Evolutionary conservation across 2,797 vertebrate species (phyloP).

Genomic region (Scomberomorus guttatus): DNA sequence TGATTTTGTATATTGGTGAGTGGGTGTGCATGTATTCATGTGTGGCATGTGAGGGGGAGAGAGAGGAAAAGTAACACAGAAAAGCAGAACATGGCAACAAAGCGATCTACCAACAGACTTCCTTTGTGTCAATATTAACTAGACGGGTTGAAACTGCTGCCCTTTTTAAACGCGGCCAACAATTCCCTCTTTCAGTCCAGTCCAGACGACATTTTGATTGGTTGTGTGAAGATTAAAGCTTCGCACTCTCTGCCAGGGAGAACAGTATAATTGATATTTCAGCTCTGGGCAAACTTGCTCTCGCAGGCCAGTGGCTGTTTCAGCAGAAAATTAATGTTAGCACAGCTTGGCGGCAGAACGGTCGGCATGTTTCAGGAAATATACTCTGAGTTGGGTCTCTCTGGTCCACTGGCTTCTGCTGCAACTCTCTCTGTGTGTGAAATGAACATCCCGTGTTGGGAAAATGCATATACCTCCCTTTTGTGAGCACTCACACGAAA

Average conservation of each 20-base stretch:
- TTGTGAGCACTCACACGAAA: slow-evolving; percentile 14
- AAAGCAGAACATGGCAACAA: slow-evolving; percentile 33
- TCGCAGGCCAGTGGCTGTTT: slow-evolving; percentile 85
- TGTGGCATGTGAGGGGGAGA: slow-evolving; percentile 17
- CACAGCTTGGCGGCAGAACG: slow-evolving; percentile 81
- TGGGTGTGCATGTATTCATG: slow-evolving; percentile 1
- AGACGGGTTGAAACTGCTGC: slow-evolving; percentile 72
- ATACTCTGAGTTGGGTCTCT: slow-evolving; percentile 77
- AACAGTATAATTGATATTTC: slow-evolving; percentile 87
- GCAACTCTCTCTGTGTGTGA: slow-evolving; percentile 66
- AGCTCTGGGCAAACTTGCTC: slow-evolving; percentile 84
- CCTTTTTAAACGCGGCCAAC: slow-evolving; percentile 76
- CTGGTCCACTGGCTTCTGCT: slow-evolving; percentile 74
- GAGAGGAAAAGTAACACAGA: neutral
- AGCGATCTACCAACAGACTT: slow-evolving; percentile 43
- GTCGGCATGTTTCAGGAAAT: slow-evolving; percentile 79
- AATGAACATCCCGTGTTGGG: slow-evolving; percentile 58
- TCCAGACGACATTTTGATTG: slow-evolving; percentile 83
- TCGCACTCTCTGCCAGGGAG: slow-evolving; percentile 79
- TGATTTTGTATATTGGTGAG: slow-evolving; percentile 18
- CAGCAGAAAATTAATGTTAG: slow-evolving; percentile 86
- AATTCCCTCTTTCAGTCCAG: slow-evolving; percentile 74
- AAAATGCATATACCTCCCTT: slow-evolving; percentile 38
- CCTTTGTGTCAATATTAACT: slow-evolving; percentile 73
- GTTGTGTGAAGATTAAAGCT: slow-evolving; percentile 86